These are phyloP conservation scores for Mustela lutreola DNA, from an alignment of 2,113 vertebrate species.

Conservation along the genomic window DNA sequence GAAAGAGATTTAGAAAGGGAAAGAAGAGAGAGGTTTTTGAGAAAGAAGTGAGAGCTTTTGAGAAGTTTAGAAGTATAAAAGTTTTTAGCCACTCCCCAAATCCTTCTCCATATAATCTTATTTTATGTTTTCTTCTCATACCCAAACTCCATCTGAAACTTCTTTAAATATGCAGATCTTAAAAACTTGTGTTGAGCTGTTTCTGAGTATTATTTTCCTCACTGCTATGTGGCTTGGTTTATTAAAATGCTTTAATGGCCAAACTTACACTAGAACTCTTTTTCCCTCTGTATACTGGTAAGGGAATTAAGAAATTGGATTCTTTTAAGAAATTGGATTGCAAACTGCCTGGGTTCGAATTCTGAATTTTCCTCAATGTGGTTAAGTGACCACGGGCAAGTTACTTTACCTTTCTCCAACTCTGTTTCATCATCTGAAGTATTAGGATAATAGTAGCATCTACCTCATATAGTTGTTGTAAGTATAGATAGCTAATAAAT, in stretches of 20 bases:
- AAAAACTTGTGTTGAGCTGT: not conserved
- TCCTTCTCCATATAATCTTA: not conserved
- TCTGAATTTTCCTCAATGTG: not conserved
- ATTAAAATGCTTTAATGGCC: not conserved
- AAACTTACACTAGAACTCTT: not conserved
- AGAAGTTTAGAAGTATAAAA: not conserved
- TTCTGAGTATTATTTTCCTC: not conserved
- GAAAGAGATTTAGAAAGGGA: not conserved
- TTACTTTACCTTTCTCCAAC: not conserved
- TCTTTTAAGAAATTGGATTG: not conserved
- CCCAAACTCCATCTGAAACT: not conserved
- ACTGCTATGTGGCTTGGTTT: not conserved
- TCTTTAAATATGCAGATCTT: not conserved
- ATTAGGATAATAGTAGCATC: not conserved
- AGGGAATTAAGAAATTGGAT: not conserved
- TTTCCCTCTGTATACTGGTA: not conserved
- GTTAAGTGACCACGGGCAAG: not conserved
- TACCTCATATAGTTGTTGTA: not conserved
- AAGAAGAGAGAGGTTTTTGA: not conserved
- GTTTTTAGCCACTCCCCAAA: not conserved
- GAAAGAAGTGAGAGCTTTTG: not conserved
- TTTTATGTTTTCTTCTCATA: constrained; percentile 38
- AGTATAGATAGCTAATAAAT: not conserved
- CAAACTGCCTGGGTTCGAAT: not conserved
- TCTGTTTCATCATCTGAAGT: not conserved